Percentiles rank a stretch among this genome's conserved stretches.
Conservation (phyloP, 2,113 vertebrate species). For the Cynopterus brachyotis region DNA sequence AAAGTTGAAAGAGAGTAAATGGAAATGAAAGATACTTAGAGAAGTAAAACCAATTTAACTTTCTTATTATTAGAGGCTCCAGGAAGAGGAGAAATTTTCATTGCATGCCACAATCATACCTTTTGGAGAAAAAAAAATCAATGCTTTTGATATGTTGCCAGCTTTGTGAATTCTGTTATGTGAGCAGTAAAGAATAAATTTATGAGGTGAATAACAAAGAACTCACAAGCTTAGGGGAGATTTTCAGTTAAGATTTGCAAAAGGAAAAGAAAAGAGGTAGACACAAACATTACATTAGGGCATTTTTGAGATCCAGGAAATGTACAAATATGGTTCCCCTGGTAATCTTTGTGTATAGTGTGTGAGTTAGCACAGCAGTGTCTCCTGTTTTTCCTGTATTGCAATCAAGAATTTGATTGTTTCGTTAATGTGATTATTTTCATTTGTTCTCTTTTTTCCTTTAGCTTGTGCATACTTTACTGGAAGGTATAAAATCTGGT, state of each 20-base stretch:
- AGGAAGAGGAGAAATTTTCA: conserved; percentile 50
- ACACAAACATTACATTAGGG: not conserved
- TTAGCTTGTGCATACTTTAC: not conserved
- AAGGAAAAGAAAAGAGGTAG: conserved; percentile 38
- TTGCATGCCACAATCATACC: conserved; percentile 13
- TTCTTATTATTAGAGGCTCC: conserved; percentile 48
- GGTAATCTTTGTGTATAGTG: not conserved
- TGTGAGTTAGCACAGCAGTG: not conserved
- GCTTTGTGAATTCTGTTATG: conserved; percentile 40
- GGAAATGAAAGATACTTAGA: conserved; percentile 38
- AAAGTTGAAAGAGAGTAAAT: conserved; percentile 36
- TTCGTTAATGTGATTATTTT: conserved; percentile 56
- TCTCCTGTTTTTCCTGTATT: conserved; percentile 14
- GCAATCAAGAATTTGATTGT: conserved; percentile 36
- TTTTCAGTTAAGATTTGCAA: conserved; percentile 12
- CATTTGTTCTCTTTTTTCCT: conserved; percentile 5
- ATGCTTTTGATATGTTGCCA: conserved; percentile 50
- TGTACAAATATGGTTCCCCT: not conserved
- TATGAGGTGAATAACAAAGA: conserved; percentile 23
- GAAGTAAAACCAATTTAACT: conserved; percentile 39
- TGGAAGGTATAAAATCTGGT: not conserved
- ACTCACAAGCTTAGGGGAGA: not conserved
- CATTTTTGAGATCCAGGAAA: conserved; percentile 35
- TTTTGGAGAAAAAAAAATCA: conserved; percentile 55
- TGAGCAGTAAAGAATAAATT: conserved; percentile 14